Evolutionary conservation across 30 jellyfish, hydroid and myxozoan genomes (phyloP), one percentile per base, ranked within the genome.

Genomic region (Clytia hemisphaerica): DNA sequence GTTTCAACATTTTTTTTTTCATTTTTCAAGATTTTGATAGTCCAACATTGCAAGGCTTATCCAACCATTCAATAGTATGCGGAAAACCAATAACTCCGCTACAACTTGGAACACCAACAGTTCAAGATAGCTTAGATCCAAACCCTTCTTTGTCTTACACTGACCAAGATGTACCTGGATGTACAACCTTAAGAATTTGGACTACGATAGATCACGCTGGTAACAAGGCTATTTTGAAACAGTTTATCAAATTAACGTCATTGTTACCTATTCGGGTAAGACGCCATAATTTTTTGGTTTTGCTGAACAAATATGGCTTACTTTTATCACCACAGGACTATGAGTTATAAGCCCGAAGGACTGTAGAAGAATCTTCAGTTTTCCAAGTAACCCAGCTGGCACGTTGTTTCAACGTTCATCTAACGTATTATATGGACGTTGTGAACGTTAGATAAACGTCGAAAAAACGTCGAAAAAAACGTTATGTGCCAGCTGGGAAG

Each of bases 71-170:
- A 2, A 32, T 61, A 2, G n/a, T 14, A 5, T 61, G 75, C 30
- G 75, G 75, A 26, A 33, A 61, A 21, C 21, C 60, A 12, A 16
- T 61, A 21, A 15, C 63, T 2, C 75, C 75, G 2, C n/a, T n/a
- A 27, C 4, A n/a, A 15, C 27, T 61, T 61, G 75, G 75, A 28
- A 61, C 63, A 15, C 64, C 75, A 36, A 61, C 21, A 27, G 75
- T 35, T 28, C 30, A 62, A 15, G 75, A 61, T 61, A 36, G 64
- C 7, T 2, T 32, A 35, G 75, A 61, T 35, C 27, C 16, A 4
- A 61, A 61, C 14, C 75, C 75, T 4, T 16, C 18, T 3, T 3
- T 61, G 19, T 14, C 69, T 2, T 61, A 61, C 63, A n/a, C 61
- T 6, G 75, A 61, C n/a, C 2, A 30, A 14, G 63, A 32, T 61